These are phyloP conservation scores for Heterocephalus glaber DNA, from an alignment of 2,113 vertebrate genomes.

Conservation along the genomic window DNA sequence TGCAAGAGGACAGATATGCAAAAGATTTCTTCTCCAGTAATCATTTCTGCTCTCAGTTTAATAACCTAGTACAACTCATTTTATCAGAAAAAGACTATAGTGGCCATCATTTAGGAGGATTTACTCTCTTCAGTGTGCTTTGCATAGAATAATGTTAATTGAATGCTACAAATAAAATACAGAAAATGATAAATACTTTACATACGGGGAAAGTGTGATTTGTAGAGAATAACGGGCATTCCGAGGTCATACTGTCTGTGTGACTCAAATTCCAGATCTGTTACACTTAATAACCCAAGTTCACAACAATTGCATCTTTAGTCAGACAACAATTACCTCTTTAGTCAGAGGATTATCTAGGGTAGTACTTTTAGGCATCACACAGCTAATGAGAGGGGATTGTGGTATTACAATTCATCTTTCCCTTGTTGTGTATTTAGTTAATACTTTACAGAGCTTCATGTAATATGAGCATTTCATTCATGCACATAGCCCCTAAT, in stretches of 20 bases:
- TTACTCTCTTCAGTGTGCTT: background rate
- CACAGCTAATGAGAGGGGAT: background rate
- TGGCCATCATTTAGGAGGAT: background rate
- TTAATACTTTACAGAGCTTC: background rate
- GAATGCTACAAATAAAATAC: background rate
- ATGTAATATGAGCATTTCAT: background rate
- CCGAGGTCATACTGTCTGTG: background rate
- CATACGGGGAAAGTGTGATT: background rate
- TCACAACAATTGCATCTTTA: background rate
- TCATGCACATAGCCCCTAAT: background rate
- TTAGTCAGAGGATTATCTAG: background rate
- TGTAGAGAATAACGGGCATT: background rate
- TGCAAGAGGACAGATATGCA: constrained; percentile 64
- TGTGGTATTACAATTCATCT: background rate
- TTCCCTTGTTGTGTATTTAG: background rate
- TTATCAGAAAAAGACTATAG: constrained; percentile 55
- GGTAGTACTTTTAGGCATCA: background rate
- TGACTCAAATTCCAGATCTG: background rate
- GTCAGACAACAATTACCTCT: too few relatives aligned
- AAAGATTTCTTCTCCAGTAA: constrained; percentile 50
- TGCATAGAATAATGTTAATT: background rate
- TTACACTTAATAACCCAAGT: background rate
- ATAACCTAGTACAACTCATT: constrained; percentile 57
- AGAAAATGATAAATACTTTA: background rate
- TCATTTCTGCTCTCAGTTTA: constrained; percentile 49